Evolutionary conservation across 1,140 invertebrate species (phyloP).

Genomic region (Leptestheria dahalacensis): DNA sequence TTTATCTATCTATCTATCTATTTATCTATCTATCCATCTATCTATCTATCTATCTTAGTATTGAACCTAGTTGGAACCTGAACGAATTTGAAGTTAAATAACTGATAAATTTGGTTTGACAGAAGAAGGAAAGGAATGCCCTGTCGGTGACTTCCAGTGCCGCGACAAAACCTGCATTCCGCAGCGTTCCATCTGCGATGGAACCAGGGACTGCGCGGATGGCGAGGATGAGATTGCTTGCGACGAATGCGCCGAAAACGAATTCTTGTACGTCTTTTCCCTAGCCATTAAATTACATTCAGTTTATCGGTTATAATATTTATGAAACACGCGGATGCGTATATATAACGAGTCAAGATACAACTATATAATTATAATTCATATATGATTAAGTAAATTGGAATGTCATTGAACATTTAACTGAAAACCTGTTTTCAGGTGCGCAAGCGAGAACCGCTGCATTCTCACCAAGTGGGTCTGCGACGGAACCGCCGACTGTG

Average conservation of each 20-base stretch:
- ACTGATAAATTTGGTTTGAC: conserved; percentile 14
- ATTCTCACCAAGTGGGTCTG: conserved; percentile 27
- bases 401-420: too few species aligned
- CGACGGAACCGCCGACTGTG: conserved; percentile 29
- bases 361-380: too few species aligned
- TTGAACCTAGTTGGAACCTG: too few species aligned
- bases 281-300: too few species aligned
- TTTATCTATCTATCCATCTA: too few species aligned
- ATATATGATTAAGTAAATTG: too few species aligned
- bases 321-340: too few species aligned
- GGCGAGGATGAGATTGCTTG: conserved; percentile 48
- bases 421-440: conserved; percentile 39
- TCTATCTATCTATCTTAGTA: too few species aligned
- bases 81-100: too few species aligned
- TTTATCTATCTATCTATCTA: too few species aligned
- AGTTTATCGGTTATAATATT: too few species aligned
- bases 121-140: conserved; percentile 12
- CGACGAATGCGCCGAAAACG: conserved; percentile 32
- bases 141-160: conserved; percentile 42
- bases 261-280: conserved; percentile 41
- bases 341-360: too few species aligned
- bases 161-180: conserved; percentile 44
- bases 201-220: conserved; percentile 41
- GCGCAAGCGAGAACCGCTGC: conserved; percentile 30
- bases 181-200: conserved; percentile 45